Percentiles rank a stretch among this genome's conserved stretches.
Evolutionary conservation across 2,888 invertebrate genomes (phyloP).

Genomic region (Cordilura impudica): DNA sequence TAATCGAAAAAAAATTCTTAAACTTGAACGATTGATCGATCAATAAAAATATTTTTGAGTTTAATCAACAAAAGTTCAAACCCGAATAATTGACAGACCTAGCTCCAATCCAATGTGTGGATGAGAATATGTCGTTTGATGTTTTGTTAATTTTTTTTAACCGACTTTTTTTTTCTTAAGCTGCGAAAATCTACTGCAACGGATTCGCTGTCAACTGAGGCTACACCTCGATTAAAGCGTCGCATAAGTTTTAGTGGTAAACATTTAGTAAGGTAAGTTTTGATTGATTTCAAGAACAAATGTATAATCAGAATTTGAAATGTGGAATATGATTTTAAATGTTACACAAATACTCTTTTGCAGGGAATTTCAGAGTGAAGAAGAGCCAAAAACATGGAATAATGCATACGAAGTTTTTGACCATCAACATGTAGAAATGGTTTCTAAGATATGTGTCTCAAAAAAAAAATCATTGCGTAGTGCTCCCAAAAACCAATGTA

Average conservation of each 20-base stretch:
- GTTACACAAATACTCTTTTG: no score
- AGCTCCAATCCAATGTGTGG: no score
- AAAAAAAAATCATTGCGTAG: neutral
- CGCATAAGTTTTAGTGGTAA: slow-evolving; percentile 62
- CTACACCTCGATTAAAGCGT: slow-evolving; percentile 32
- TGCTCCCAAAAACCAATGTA: neutral
- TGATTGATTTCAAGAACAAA: neutral
- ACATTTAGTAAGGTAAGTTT: slow-evolving; percentile 55
- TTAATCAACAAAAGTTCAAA: no score
- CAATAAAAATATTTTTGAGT: no score
- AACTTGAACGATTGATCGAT: no score
- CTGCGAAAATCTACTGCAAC: slow-evolving; percentile 8
- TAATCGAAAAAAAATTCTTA: no score
- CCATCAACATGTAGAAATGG: slow-evolving; percentile 37
- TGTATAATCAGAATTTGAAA: neutral
- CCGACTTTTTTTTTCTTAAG: neutral
- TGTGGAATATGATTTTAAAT: no score
- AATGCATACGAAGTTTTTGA: slow-evolving; percentile 64
- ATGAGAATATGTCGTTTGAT: no score
- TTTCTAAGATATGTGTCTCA: neutral
- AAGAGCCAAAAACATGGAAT: slow-evolving; percentile 61
- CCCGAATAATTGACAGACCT: no score
- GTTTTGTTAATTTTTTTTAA: slow-evolving; percentile 17
- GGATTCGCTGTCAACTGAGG: neutral
- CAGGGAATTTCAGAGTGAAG: slow-evolving; percentile 59